phyloP scores from a whole-genome alignment of 2,797 vertebrate genomes.

The Molossus alvarezi region DNA sequence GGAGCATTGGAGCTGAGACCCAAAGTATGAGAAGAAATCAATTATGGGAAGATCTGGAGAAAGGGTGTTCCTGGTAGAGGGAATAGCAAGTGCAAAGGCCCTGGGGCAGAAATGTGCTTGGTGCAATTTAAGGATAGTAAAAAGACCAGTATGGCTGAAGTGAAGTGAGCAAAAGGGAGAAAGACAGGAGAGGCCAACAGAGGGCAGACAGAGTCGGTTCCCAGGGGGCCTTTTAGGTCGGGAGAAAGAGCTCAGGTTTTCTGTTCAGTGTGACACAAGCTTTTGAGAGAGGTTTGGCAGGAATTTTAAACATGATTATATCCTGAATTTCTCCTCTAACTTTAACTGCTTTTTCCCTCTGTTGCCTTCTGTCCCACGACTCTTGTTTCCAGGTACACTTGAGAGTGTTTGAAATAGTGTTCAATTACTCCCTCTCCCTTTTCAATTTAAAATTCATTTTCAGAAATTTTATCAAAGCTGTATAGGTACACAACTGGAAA shows the following conservation, averaged over 20 bases:
- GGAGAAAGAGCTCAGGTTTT: neutral
- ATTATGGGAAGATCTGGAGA: neutral
- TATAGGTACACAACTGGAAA: neutral
- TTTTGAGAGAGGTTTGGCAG: neutral
- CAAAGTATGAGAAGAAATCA: neutral
- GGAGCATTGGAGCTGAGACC: neutral
- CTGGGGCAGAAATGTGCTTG: neutral
- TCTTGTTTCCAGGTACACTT: neutral
- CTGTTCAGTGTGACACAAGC: neutral
- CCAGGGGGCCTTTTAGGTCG: neutral
- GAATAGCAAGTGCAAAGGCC: neutral
- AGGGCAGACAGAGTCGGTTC: neutral
- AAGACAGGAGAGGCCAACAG: neutral
- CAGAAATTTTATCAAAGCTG: neutral
- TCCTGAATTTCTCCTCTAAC: neutral
- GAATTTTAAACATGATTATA: neutral
- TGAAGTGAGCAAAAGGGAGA: neutral
- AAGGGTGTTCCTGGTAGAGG: neutral
- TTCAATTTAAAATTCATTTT: neutral
- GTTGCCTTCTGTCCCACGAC: neutral
- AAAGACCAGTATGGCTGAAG: neutral
- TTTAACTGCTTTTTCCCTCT: neutral
- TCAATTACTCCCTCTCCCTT: neutral
- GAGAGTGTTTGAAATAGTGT: neutral
- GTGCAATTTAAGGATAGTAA: rapidly evolving